Percentiles rank a stretch among this genome's conserved stretches.
Evolutionary conservation across 2,797 vertebrate species (phyloP).

Genomic region (Delichon dasypus): DNA sequence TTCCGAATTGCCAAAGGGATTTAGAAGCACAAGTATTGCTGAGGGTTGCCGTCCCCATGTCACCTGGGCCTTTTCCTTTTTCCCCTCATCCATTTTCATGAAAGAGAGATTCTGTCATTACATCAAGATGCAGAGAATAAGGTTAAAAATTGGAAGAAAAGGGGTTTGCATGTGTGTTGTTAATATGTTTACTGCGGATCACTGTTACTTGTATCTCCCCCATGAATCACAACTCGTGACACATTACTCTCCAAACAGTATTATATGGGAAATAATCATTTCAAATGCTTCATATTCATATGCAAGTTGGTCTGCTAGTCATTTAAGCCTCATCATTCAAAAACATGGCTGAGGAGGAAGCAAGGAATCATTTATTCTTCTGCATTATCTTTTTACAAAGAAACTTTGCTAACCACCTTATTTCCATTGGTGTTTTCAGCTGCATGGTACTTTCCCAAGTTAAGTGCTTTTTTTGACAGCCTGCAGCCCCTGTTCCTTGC

Average conservation of each 20-base stretch:
- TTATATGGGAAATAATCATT: conserved; percentile 17
- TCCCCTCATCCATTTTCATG: neutral
- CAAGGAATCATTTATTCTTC: neutral
- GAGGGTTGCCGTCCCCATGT: neutral
- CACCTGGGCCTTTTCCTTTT: neutral
- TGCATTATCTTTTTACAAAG: neutral
- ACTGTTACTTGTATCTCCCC: neutral
- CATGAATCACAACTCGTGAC: neutral
- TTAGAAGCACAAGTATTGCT: neutral
- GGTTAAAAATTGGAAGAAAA: neutral
- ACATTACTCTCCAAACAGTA: neutral
- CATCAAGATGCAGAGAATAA: neutral
- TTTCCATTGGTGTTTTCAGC: neutral
- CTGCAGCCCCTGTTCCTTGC: neutral
- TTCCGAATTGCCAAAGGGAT: neutral
- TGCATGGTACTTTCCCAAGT: neutral
- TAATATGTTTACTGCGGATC: neutral
- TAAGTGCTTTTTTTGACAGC: neutral
- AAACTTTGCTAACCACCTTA: neutral
- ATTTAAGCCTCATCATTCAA: neutral
- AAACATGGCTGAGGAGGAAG: neutral
- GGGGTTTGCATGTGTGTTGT: neutral
- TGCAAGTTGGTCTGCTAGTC: conserved; percentile 7
- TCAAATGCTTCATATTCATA: conserved; percentile 58
- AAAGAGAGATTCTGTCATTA: neutral